Evolutionary conservation across 2,113 vertebrate species (phyloP).

Genomic region (Noturus placidus): DNA sequence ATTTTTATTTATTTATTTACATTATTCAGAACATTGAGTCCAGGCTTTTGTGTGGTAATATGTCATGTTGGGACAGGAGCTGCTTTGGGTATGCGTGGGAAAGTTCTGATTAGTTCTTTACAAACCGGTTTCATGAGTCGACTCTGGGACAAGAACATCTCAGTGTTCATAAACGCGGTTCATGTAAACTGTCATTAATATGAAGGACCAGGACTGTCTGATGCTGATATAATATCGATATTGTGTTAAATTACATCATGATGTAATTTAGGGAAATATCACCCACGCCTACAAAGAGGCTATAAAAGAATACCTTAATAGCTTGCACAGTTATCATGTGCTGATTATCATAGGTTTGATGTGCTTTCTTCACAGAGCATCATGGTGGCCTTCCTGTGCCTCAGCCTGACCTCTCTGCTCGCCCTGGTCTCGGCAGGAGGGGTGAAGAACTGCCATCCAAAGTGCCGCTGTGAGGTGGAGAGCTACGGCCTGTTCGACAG

Average conservation of each 20-base stretch:
- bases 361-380: slow-evolving; percentile 57
- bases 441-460: slow-evolving; percentile 82
- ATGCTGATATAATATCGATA: neutral
- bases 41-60: neutral
- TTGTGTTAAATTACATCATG: neutral
- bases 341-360: slow-evolving; percentile 6
- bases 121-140: neutral
- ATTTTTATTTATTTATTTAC: neutral
- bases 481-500: slow-evolving; percentile 95
- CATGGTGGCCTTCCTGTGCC: slow-evolving; percentile 64
- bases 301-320: too few species aligned
- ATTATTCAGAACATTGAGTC: neutral
- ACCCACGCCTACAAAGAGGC: too few species aligned
- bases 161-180: neutral
- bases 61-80: neutral
- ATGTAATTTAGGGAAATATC: too few species aligned
- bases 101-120: neutral
- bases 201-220: neutral
- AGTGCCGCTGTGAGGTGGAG: slow-evolving; percentile 91
- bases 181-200: neutral
- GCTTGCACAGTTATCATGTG: neutral
- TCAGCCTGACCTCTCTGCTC: slow-evolving; percentile 61
- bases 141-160: neutral
- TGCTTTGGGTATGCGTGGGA: neutral
- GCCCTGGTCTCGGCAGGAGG: slow-evolving; percentile 47